phyloP scores from a whole-genome alignment of 2,888 invertebrate species.

The Auanema freiburgensis region DNA sequence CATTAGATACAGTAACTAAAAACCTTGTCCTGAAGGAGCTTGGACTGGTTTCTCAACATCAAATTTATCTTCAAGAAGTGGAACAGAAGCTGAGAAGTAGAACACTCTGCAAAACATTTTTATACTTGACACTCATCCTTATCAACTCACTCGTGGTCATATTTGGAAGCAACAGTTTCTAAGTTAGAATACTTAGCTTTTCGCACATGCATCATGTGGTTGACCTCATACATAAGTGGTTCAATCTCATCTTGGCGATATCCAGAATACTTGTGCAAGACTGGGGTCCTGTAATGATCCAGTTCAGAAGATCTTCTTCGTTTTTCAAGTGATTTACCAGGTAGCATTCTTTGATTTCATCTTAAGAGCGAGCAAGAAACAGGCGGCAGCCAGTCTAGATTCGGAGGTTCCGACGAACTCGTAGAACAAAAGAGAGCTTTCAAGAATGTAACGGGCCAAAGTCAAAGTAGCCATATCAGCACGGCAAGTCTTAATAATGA shows the following conservation, averaged over 20 bases:
- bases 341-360: slow-evolving; percentile 70
- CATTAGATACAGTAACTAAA: no score
- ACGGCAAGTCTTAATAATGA: slow-evolving; percentile 34
- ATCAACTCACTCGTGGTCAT: slow-evolving; percentile 52
- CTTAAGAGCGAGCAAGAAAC: slow-evolving; percentile 81
- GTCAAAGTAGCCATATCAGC: slow-evolving; percentile 87
- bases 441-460: slow-evolving; percentile 88
- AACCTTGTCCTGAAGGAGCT: slow-evolving; percentile 7
- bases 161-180: slow-evolving; percentile 50
- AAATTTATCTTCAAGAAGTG: slow-evolving; percentile 17
- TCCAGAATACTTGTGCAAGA: slow-evolving; percentile 55
- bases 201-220: slow-evolving; percentile 48
- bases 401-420: slow-evolving; percentile 78
- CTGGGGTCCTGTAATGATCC: slow-evolving; percentile 37
- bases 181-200: slow-evolving; percentile 28
- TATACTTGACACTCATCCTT: no score
- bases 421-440: slow-evolving; percentile 90
- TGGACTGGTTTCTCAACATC: not conserved
- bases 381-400: slow-evolving; percentile 83
- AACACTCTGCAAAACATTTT: slow-evolving; percentile 37
- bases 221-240: slow-evolving; percentile 51
- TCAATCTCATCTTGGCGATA: slow-evolving; percentile 48
- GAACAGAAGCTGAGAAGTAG: slow-evolving; percentile 29
- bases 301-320: not conserved
- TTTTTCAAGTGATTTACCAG: slow-evolving; percentile 13